Conservation (phyloP, 1,140 invertebrate genomes). For the Pinna nobilis region DNA sequence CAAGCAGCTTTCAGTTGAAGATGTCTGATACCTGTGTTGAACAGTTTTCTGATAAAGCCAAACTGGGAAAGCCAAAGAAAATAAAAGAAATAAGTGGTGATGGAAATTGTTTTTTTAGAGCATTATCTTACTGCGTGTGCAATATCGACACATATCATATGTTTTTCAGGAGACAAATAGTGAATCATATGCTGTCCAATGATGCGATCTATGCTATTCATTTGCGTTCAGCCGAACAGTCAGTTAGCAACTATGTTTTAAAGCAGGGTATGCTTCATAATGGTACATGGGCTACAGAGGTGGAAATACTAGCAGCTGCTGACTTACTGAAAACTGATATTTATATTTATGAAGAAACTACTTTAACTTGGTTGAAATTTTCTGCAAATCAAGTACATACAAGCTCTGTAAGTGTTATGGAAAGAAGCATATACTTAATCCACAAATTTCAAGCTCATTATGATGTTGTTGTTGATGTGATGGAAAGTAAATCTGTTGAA, state of each 20-base stretch:
- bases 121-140: neutral
- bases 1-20: no score
- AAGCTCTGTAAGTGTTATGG: neutral
- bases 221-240: constrained; percentile 19
- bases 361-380: constrained; percentile 3
- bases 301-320: constrained; percentile 22
- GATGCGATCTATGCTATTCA: neutral
- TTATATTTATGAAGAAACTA: constrained; percentile 11
- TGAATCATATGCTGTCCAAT: constrained; percentile 8
- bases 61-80: neutral
- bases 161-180: neutral
- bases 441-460: constrained; percentile 10
- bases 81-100: constrained; percentile 5
- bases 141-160: neutral
- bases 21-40: no score
- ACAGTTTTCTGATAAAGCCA: neutral
- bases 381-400: constrained; percentile 5
- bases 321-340: constrained; percentile 10
- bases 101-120: constrained; percentile 28
- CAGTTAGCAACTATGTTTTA: constrained; percentile 12
- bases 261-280: constrained; percentile 17
- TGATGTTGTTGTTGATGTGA: constrained; percentile 2
- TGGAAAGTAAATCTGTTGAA: neutral
- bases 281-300: constrained; percentile 22
- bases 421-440: constrained; percentile 8